A percentile compares a stretch with the other conserved stretches of the same genome.
Evolutionary conservation across 30 jellyfish, hydroid and myxozoan species (phyloP).

Genomic region (Rhopilema esculentum): DNA sequence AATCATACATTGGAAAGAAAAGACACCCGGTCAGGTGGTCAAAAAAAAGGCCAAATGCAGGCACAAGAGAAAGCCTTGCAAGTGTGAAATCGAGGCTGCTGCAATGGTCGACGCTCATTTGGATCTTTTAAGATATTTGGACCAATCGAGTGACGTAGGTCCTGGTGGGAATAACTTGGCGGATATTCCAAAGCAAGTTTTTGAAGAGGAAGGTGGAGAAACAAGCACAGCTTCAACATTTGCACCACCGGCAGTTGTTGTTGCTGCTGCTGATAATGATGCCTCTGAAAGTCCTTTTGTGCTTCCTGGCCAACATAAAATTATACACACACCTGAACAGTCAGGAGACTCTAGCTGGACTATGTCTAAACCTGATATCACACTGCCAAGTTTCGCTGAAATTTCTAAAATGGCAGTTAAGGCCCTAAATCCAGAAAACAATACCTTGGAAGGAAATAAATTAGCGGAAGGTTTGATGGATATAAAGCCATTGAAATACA

Average conservation of each 20-base stretch:
- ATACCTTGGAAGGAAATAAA: background rate
- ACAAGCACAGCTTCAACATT: background rate
- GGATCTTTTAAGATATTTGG: background rate
- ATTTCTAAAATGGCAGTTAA: background rate
- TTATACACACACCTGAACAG: background rate
- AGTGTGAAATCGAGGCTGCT: slow-evolving; percentile 41
- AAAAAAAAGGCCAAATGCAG: slow-evolving; percentile 15
- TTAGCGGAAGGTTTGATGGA: background rate
- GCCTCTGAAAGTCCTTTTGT: background rate
- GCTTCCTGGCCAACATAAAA: background rate
- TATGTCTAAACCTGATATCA: background rate
- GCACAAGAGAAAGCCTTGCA: slow-evolving; percentile 67
- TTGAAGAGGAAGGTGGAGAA: background rate
- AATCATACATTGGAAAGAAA: background rate
- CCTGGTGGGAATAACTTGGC: background rate
- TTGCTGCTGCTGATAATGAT: background rate
- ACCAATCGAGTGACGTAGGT: background rate
- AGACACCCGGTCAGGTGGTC: background rate
- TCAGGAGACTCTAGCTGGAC: background rate
- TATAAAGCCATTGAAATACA: background rate
- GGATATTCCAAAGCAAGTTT: background rate
- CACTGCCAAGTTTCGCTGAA: slow-evolving; percentile 25
- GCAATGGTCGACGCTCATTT: background rate
- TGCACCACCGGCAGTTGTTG: background rate
- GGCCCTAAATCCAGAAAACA: background rate